Evolutionary conservation across 2,113 vertebrate genomes (phyloP).

Genomic region (Pedetes capensis): DNA sequence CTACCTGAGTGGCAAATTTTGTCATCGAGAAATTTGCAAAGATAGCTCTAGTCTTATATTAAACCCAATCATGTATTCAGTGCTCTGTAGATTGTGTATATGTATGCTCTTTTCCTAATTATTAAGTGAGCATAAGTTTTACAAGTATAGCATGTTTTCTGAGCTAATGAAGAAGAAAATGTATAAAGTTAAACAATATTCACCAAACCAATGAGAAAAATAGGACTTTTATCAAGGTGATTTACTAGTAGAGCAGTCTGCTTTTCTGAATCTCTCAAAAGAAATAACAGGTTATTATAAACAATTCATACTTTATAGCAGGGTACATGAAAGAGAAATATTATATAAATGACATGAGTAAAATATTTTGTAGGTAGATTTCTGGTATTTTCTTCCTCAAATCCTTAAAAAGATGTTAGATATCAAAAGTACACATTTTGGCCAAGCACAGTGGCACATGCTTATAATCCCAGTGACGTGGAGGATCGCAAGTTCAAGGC

Average conservation of each 20-base stretch:
- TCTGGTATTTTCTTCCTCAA: not conserved
- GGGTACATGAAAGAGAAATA: not conserved
- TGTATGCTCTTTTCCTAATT: not conserved
- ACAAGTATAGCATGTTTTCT: not conserved
- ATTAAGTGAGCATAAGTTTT: not conserved
- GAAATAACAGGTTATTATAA: constrained; percentile 30
- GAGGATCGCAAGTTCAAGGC: too few relatives aligned
- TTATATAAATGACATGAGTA: not conserved
- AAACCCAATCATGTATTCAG: not conserved
- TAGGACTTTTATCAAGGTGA: not conserved
- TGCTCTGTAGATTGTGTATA: not conserved
- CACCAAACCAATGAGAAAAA: not conserved
- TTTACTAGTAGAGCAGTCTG: not conserved
- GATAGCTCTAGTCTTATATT: not conserved
- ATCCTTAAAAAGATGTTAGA: constrained; percentile 16
- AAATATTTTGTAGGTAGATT: not conserved
- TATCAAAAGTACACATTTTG: not conserved
- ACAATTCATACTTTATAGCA: not conserved
- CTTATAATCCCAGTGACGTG: too few relatives aligned
- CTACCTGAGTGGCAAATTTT: not conserved
- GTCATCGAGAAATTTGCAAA: constrained; percentile 29
- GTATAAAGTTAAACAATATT: not conserved
- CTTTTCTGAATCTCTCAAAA: constrained; percentile 11
- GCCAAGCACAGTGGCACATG: too few relatives aligned
- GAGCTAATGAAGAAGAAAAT: constrained; percentile 7